These are phyloP conservation scores for Choloepus didactylus DNA, from an alignment of 2,797 vertebrate species.

Conservation along the genomic window DNA sequence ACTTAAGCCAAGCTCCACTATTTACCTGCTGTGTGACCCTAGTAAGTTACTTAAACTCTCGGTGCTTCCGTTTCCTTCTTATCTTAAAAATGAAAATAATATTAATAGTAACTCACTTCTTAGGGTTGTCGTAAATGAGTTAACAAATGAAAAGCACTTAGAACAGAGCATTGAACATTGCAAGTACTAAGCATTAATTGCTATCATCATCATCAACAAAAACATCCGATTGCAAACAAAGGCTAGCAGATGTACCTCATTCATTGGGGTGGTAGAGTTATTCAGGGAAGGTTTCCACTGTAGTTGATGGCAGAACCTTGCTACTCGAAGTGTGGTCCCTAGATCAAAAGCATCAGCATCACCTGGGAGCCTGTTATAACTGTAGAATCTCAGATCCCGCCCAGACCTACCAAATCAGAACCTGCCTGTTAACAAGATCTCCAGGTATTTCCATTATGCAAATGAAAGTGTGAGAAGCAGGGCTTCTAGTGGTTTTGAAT, in stretches of 20 bases:
- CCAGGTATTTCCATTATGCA: not conserved
- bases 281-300: not conserved
- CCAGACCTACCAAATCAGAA: not conserved
- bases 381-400: not conserved
- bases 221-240: not conserved
- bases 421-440: not conserved
- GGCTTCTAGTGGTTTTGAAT: not conserved
- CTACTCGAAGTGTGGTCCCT: not conserved
- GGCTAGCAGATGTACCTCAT: not conserved
- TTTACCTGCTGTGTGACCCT: not conserved
- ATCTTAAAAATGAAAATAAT: not conserved
- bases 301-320: not conserved
- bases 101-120: not conserved
- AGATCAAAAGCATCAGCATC: not conserved
- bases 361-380: not conserved
- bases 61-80: not conserved
- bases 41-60: not conserved
- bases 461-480: not conserved
- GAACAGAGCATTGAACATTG: not conserved
- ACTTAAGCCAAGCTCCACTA: not conserved
- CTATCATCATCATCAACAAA: not conserved
- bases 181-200: not conserved
- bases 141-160: conserved; percentile 1
- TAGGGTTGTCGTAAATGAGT: not conserved
- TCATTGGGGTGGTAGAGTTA: not conserved